Base-by-base conservation (phyloP, 1,140 invertebrate genomes). In the Diabrotica virgifera region DNA sequence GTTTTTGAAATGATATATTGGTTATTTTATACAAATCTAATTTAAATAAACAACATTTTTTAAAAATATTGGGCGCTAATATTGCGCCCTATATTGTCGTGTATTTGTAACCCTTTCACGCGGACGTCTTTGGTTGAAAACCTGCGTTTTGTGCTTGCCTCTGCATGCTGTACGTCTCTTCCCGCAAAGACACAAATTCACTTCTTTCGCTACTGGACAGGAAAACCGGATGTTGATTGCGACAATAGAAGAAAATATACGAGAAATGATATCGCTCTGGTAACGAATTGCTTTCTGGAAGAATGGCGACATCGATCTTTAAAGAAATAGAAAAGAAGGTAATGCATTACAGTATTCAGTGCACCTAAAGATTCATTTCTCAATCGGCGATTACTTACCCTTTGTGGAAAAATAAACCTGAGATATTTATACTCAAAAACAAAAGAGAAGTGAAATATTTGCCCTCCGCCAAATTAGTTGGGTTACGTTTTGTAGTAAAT, bases 201-300 rank as follows among this genome's bases (percentile, higher is more conserved):
- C 65, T 69, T 74, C 68, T 74, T 75, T 68, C 64, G 67, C 71
- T 67, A 65, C 62, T 56, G 67, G 71, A 74, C 72, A 70, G 74
- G 71, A 76, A 75, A 73, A 73, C 72, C 76, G 76, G 76, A 77
- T 77, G 76, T 76, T 76, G 76, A 76, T 77, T 77, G 74, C 74
- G 72, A 75, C 75, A 76, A 76, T 74, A 59, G 71, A 68, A 63
- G 59, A 65, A 65, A 73, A 74, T 70, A 70, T 50, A 65, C 68
- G 57, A 70, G 66, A 74, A 74, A 74, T 73, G 69, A 74, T 75
- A 74, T 71, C 72, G 69, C 65, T 65, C 56, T 61, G n/a, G 35
- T 65, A 73, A 70, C 59, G 65, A 67, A 71, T 73, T 69, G 64
- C 53, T 62, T 60, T 69, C 64, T 64, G 61, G 66, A 65, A 68